A percentile compares a stretch with the other conserved stretches of the same genome.
Conservation (phyloP, 2,888 invertebrate species). For the Himalopsyche kuldschensis region DNA sequence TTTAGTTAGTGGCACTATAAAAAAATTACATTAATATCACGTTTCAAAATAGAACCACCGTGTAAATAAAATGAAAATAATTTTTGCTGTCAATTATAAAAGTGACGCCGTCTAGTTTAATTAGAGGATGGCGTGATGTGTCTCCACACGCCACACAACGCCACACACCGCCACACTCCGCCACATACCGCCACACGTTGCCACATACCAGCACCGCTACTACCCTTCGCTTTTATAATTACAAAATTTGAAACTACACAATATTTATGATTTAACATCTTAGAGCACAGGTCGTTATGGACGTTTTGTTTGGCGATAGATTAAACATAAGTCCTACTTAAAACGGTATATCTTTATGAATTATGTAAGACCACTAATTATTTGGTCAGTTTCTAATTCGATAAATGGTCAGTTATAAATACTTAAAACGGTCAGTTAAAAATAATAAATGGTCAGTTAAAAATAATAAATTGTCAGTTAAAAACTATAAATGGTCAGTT, state of each 20-base stretch:
- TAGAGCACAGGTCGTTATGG: background rate
- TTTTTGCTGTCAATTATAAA: background rate
- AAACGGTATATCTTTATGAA: background rate
- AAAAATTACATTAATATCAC: no score
- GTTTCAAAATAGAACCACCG: background rate
- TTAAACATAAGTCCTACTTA: background rate
- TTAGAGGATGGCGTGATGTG: conserved; percentile 27
- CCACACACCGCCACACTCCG: background rate
- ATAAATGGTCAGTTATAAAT: no score
- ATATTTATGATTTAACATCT: background rate
- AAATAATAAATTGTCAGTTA: no score
- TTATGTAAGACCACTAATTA: background rate
- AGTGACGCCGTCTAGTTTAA: conserved; percentile 12
- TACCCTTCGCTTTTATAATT: background rate
- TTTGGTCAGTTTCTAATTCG: no score
- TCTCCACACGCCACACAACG: background rate
- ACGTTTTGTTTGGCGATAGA: background rate
- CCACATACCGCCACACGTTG: background rate
- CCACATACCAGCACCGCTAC: background rate
- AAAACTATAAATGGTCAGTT: no score
- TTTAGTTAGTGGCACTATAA: no score
- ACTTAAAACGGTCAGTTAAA: no score
- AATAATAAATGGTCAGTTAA: no score
- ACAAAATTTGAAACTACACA: background rate
- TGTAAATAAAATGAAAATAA: background rate